phyloP scores from a whole-genome alignment of 2,113 vertebrate genomes.

The Lamprotornis superbus region DNA sequence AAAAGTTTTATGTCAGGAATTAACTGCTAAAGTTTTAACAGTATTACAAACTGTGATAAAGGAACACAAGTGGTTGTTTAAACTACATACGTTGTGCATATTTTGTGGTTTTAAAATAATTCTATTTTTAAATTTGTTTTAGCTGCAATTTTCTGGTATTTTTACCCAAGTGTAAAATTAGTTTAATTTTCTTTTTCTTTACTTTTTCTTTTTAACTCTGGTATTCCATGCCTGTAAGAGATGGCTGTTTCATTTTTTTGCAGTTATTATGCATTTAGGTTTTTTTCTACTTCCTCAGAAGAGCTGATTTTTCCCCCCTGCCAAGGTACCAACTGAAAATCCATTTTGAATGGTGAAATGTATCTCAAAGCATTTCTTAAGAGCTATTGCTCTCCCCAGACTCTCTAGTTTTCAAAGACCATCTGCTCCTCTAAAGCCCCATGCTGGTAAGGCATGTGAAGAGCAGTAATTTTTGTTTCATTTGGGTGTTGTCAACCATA shows the following conservation, averaged over 20 bases:
- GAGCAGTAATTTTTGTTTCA: not conserved
- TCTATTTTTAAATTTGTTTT: not conserved
- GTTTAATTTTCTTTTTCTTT: not conserved
- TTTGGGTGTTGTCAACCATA: constrained; percentile 49
- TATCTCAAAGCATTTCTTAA: not conserved
- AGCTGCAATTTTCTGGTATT: not conserved
- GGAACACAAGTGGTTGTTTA: not conserved
- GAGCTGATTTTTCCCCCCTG: not conserved
- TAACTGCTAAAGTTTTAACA: not conserved
- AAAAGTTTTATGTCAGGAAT: not conserved
- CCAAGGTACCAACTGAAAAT: not conserved
- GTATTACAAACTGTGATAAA: not conserved
- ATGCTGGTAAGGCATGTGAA: not conserved
- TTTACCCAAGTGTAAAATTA: not conserved
- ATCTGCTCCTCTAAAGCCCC: not conserved
- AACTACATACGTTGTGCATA: not conserved
- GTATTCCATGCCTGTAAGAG: not conserved
- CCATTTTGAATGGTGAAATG: not conserved
- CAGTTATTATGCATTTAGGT: not conserved
- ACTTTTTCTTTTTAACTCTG: not conserved
- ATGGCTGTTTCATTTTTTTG: not conserved
- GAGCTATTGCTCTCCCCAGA: not conserved
- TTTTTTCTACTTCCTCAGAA: not conserved
- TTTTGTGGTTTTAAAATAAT: not conserved
- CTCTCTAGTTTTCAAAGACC: not conserved